Percentiles rank a stretch among this genome's conserved stretches.
Conservation (phyloP, 2,113 vertebrate genomes). For the Pedetes capensis region DNA sequence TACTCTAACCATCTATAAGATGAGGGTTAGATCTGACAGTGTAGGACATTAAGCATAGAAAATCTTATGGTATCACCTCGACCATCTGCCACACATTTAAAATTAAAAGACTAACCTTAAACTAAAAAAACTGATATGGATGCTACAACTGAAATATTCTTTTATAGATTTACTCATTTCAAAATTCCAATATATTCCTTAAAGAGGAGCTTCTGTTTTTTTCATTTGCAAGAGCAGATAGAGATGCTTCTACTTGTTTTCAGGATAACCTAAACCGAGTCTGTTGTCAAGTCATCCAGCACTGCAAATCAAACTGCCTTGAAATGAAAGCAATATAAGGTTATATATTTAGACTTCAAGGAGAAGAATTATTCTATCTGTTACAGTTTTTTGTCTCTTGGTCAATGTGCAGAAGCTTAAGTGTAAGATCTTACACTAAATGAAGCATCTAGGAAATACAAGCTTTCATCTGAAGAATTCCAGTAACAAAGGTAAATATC, state of each 20-base stretch:
- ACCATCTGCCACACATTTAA: background rate
- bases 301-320: background rate
- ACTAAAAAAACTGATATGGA: background rate
- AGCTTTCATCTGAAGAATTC: background rate
- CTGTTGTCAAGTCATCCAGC: background rate
- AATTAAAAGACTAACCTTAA: background rate
- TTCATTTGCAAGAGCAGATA: background rate
- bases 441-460: background rate
- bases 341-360: background rate
- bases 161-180: background rate
- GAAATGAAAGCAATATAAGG: background rate
- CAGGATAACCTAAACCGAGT: background rate
- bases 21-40: background rate
- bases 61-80: background rate
- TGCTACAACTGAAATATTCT: background rate
- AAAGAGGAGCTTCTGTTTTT: background rate
- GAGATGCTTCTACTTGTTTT: background rate
- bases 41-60: background rate
- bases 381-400: background rate
- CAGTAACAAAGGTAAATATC: background rate
- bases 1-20: background rate
- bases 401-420: background rate
- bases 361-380: background rate
- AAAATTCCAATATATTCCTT: background rate
- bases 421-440: background rate